phyloP scores from a whole-genome alignment of 2,113 vertebrate genomes.

The Alectura lathami region DNA sequence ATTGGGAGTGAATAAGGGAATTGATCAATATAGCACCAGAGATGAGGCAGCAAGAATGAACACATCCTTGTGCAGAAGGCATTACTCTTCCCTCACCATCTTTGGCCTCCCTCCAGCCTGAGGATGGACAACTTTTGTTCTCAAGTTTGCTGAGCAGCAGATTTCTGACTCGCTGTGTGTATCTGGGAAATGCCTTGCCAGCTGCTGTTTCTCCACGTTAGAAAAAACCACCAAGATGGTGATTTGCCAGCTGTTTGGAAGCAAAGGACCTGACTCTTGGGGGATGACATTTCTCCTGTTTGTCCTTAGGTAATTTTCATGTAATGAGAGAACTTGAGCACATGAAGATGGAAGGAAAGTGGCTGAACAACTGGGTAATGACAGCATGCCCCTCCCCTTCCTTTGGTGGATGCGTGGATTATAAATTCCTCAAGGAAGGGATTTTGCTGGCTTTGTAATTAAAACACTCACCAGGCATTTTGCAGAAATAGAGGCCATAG shows the following conservation, averaged over 20 bases:
- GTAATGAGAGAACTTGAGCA: neutral
- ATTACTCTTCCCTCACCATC: neutral
- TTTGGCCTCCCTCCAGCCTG: neutral
- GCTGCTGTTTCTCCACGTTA: neutral
- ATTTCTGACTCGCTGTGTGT: neutral
- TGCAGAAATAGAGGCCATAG: rapidly evolving
- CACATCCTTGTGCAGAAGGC: neutral
- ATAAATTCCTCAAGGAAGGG: neutral
- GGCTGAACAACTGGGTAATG: neutral
- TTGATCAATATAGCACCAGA: neutral
- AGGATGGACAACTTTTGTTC: neutral
- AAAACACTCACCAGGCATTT: neutral
- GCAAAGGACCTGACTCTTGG: neutral
- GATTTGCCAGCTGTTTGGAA: neutral
- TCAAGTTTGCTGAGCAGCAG: neutral
- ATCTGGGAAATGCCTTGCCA: neutral
- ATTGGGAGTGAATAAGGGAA: neutral
- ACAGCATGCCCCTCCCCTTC: neutral
- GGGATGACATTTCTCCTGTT: neutral
- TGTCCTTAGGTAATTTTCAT: neutral
- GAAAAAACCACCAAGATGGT: neutral
- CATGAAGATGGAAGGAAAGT: neutral
- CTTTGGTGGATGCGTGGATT: neutral
- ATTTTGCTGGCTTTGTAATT: neutral
- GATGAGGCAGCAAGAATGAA: neutral